A percentile compares a stretch with the other conserved stretches of the same genome.
These are phyloP conservation scores for Microchrysa polita DNA, from an alignment of 2,888 invertebrate species.

Conservation along the genomic window DNA sequence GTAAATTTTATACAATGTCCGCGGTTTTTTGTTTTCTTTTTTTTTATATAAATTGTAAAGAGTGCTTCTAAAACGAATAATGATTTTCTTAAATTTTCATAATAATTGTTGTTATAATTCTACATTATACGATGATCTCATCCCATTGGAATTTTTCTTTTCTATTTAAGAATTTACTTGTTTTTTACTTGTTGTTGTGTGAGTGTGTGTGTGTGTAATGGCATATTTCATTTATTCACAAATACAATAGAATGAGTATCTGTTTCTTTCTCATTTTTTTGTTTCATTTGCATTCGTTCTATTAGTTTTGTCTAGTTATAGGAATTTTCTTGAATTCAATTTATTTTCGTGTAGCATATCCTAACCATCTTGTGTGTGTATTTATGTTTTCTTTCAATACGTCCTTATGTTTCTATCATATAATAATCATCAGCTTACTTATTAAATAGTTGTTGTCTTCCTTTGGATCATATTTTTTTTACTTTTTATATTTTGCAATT, in stretches of 20 bases:
- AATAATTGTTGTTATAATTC: slow-evolving; percentile 11
- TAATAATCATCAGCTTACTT: slow-evolving; percentile 13
- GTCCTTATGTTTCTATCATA: background rate
- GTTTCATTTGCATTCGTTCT: slow-evolving; percentile 15
- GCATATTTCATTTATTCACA: background rate
- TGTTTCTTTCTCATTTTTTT: slow-evolving; percentile 38
- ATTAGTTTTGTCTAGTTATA: slow-evolving; percentile 13
- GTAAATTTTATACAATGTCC: background rate
- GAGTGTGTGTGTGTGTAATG: slow-evolving; percentile 46
- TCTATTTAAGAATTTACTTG: slow-evolving; percentile 36
- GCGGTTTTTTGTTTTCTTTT: background rate
- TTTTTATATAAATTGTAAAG: slow-evolving; percentile 47
- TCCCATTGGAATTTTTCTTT: slow-evolving; percentile 21
- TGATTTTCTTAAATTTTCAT: slow-evolving; percentile 38
- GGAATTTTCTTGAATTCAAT: slow-evolving; percentile 21
- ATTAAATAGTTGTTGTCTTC: background rate
- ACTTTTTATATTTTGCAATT: slow-evolving; percentile 7
- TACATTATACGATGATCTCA: slow-evolving; percentile 20
- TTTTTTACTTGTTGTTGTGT: no score
- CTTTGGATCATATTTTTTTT: slow-evolving; percentile 30
- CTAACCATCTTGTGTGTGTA: background rate
- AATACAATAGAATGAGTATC: slow-evolving; percentile 7
- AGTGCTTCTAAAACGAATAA: slow-evolving; percentile 49
- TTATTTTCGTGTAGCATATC: background rate
- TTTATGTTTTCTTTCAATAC: no score